A percentile compares a stretch with the other conserved stretches of the same genome.
phyloP scores from a whole-genome alignment of 2,888 invertebrate species.

The Hipparchia semele region DNA sequence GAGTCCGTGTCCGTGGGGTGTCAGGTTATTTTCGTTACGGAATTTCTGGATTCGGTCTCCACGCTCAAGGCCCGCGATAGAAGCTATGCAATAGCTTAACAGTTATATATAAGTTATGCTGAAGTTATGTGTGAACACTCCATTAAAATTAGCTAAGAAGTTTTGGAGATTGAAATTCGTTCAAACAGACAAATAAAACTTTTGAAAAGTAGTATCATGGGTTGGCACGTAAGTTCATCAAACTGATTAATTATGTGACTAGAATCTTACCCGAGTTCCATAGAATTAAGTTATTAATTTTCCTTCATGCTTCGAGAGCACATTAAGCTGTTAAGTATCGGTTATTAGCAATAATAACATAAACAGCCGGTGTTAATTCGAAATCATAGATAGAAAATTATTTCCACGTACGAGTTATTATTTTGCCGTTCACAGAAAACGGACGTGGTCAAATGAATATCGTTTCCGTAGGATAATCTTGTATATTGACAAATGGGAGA shows the following conservation, averaged over 20 bases:
- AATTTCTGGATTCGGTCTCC: no score
- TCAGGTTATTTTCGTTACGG: no score
- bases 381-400: neutral
- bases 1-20: no score
- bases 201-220: no score
- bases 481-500: neutral
- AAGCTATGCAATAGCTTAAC: no score
- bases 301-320: slow-evolving; percentile 1
- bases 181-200: no score
- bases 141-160: no score
- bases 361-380: slow-evolving; percentile 1
- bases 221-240: neutral
- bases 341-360: neutral
- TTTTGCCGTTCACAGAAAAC: neutral
- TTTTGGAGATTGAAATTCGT: no score
- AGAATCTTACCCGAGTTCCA: neutral
- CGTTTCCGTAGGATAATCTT: neutral
- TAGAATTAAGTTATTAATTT: neutral
- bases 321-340: slow-evolving; percentile 1
- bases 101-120: no score
- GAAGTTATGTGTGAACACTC: no score
- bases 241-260: neutral
- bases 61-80: no score
- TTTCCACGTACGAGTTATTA: neutral
- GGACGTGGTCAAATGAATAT: neutral